phyloP scores from a whole-genome alignment of 2,888 invertebrate genomes.

The Deilephila elpenor region DNA sequence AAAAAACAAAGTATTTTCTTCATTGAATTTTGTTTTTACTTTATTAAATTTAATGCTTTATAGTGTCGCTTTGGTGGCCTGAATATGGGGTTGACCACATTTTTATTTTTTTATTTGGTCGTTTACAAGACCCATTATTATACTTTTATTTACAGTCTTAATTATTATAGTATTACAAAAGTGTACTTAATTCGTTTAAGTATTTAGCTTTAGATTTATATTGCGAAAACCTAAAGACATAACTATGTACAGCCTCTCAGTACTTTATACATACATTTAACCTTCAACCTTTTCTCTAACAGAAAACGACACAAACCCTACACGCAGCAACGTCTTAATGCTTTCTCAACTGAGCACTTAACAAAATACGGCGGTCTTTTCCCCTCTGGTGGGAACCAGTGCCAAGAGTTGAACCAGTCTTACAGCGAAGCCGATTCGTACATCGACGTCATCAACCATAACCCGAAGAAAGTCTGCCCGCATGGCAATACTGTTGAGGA shows the following conservation, averaged over 20 bases:
- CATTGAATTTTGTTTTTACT: too few species aligned
- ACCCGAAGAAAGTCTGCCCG: conserved; percentile 73
- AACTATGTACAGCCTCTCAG: conserved; percentile 28
- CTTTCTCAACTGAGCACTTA: conserved; percentile 82
- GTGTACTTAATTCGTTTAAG: too few species aligned
- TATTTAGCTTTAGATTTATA: neutral
- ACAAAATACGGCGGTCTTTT: conserved; percentile 80
- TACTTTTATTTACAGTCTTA: too few species aligned
- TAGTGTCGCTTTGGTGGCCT: too few species aligned
- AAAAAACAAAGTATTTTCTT: too few species aligned
- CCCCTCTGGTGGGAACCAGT: conserved; percentile 79
- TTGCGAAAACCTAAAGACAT: neutral
- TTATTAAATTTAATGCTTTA: too few species aligned
- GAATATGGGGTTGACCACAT: too few species aligned
- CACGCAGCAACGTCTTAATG: conserved; percentile 82
- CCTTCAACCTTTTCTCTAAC: conserved; percentile 39
- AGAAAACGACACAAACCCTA: conserved; percentile 83
- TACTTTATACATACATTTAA: conserved; percentile 31
- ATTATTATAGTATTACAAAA: too few species aligned
- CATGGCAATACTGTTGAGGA: conserved; percentile 80
- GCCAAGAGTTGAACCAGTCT: conserved; percentile 78
- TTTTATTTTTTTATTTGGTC: too few species aligned
- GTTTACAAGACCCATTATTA: too few species aligned
- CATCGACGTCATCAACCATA: conserved; percentile 75
- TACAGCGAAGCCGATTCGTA: conserved; percentile 81